Evolutionary conservation across 2,888 invertebrate species (phyloP), one percentile per base, ranked within the genome.

Genomic region (Acanthosepion pharaonis): DNA sequence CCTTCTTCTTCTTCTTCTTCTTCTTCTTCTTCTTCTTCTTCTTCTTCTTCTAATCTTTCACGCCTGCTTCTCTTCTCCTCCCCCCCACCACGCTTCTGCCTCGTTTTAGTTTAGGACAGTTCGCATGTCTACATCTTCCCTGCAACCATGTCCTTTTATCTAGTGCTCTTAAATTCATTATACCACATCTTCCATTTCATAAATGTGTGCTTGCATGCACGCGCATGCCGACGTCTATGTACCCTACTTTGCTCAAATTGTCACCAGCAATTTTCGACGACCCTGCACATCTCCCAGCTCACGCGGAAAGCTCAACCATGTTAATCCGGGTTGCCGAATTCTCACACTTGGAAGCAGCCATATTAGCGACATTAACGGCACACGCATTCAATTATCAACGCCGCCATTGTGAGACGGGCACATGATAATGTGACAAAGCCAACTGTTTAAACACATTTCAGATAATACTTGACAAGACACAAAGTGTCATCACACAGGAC

Each of bases 61-160:
- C 2, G 9, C 5, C 15, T 15, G 15, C 33, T 1, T 1, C 33
- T n/a, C 78, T 33, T 11, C n/a, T 78, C 3, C 1, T 0, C 28
- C n/a, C 11, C 8, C n/a, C 6, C 11, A 2, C n/a, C n/a, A n/a
- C n/a, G n/a, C 0, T 11, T 15, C n/a, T 9, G 8, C 15, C 9
- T n/a, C 9, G 28, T 28, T 64, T 23, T 8, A 23, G 3, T 25
- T 64, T 64, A 8, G n/a, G 8, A 28, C 8, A 78, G 1, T 28
- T 28, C 28, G n/a, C n/a, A 78, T 8, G 28, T 28, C 78, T 28
- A 8, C 64, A 64, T 64, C 25, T 28, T n/a, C n/a, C n/a, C 78
- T n/a, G 78, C 8, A 78, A 28, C 78, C 28, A 78, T 28, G 28
- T n/a, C 28, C 28, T n/a, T 78, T n/a, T 78, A 11, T 78, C 15